These are phyloP conservation scores for Eidolon dupreanum DNA, from an alignment of 2,797 vertebrate genomes.

Conservation along the genomic window DNA sequence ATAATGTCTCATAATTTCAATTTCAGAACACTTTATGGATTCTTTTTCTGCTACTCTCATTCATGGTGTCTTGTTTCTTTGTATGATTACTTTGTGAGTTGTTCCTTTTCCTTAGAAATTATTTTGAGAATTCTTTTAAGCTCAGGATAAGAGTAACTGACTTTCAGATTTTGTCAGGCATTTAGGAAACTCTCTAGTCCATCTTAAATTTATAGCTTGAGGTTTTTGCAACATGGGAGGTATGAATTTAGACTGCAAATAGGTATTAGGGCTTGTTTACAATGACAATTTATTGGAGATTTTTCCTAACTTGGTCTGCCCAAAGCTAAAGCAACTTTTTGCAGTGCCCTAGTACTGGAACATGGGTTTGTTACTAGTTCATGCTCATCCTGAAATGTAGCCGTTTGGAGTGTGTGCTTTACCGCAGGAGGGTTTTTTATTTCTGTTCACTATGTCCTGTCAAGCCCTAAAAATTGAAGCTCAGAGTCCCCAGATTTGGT, in stretches of 20 bases:
- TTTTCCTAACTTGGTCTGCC: not conserved
- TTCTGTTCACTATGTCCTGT: not conserved
- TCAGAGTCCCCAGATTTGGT: not conserved
- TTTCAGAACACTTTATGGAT: not conserved
- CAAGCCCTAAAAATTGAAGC: not conserved
- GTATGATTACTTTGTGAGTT: not conserved
- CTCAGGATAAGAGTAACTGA: not conserved
- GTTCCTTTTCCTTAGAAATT: not conserved
- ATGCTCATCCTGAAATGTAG: not conserved
- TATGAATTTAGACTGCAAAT: not conserved
- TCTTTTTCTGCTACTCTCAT: not conserved
- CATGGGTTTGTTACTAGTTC: not conserved
- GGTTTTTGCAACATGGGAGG: not conserved
- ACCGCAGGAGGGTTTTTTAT: not conserved
- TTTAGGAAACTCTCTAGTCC: not conserved
- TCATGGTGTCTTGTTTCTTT: conserved; percentile 2
- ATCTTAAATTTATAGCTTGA: not conserved
- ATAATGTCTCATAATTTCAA: not conserved
- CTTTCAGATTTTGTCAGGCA: not conserved
- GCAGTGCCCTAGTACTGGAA: too few relatives aligned
- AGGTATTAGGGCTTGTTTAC: not conserved
- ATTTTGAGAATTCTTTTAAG: not conserved
- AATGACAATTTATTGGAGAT: not conserved
- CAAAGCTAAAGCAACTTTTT: not conserved
- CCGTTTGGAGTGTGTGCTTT: not conserved